These are phyloP conservation scores for Cheumatopsyche charites DNA, from an alignment of 1,140 invertebrate genomes.

Conservation along the genomic window DNA sequence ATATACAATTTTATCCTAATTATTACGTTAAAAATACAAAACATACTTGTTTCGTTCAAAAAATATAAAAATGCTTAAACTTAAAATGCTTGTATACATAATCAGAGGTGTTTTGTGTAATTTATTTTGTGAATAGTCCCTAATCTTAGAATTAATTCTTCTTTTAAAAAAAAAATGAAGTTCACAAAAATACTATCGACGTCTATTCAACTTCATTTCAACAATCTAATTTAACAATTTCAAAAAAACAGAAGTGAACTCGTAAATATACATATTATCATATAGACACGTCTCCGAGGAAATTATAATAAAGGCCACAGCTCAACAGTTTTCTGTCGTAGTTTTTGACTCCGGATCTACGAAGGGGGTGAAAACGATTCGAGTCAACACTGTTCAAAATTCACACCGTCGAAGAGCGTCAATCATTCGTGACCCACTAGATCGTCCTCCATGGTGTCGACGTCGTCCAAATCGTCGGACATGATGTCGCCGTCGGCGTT, in stretches of 20 bases:
- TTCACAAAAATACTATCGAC: too few relatives aligned
- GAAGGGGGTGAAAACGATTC: not conserved
- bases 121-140: too few relatives aligned
- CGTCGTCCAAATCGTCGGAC: conserved; percentile 31
- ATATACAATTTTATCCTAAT: conserved; percentile 3
- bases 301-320: conserved; percentile 16
- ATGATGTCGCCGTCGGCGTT: not conserved
- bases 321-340: not conserved
- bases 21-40: conserved; percentile 4
- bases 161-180: too few relatives aligned
- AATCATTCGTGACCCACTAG: conserved; percentile 2
- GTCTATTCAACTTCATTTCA: too few relatives aligned
- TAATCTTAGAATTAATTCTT: too few relatives aligned
- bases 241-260: too few relatives aligned
- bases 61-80: conserved; percentile 15
- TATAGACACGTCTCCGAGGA: too few relatives aligned
- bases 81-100: not conserved
- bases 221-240: too few relatives aligned
- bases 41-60: not conserved
- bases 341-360: not conserved
- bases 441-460: conserved; percentile 37
- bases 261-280: too few relatives aligned
- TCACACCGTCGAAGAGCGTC: not conserved
- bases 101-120: too few relatives aligned
- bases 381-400: not conserved